Conservation (phyloP, 2,113 vertebrate genomes). For the Crotophaga sulcirostris region DNA sequence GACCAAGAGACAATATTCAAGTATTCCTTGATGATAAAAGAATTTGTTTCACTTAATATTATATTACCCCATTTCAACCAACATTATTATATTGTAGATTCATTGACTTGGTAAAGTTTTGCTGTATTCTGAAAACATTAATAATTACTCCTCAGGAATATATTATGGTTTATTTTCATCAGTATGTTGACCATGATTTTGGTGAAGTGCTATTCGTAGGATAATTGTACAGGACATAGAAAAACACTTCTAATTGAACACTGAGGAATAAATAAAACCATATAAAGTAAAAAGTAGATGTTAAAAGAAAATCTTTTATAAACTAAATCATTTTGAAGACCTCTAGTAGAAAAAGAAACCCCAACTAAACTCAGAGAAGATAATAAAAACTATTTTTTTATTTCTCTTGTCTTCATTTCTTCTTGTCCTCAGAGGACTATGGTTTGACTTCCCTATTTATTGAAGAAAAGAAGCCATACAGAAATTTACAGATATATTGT, state of each 20-base stretch:
- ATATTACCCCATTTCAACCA: not conserved
- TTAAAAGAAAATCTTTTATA: not conserved
- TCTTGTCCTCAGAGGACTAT: not conserved
- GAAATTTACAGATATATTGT: not conserved
- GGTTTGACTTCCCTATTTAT: not conserved
- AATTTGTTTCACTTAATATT: not conserved
- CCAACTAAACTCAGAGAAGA: not conserved
- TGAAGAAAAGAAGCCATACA: not conserved
- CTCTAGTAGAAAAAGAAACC: not conserved
- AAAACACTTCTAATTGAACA: not conserved
- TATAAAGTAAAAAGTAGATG: not conserved
- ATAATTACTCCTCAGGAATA: not conserved
- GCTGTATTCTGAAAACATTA: not conserved
- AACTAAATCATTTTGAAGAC: not conserved
- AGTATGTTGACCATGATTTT: not conserved
- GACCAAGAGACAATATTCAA: not conserved
- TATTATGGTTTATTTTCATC: not conserved
- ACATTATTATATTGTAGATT: not conserved
- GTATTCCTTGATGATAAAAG: not conserved
- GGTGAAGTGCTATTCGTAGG: not conserved
- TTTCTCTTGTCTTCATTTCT: not conserved
- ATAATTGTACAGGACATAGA: not conserved
- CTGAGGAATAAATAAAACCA: not conserved
- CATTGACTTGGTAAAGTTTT: not conserved
- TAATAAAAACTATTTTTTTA: not conserved